phyloP scores from a whole-genome alignment of 1,140 invertebrate species.

The Caerostris darwini region DNA sequence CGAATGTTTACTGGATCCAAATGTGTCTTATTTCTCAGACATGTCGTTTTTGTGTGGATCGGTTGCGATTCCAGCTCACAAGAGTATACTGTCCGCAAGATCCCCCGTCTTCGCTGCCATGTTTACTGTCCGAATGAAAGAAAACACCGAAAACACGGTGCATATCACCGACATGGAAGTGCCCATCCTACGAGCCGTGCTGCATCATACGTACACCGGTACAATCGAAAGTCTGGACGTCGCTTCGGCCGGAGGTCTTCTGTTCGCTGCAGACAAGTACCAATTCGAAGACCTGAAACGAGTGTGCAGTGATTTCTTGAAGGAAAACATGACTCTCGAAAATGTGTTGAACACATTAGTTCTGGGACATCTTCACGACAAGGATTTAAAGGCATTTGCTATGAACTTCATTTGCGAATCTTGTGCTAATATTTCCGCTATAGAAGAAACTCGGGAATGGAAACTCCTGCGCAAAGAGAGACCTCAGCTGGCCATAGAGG shows the following conservation, averaged over 20 bases:
- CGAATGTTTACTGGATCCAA: background rate
- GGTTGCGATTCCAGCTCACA: background rate
- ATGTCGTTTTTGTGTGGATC: background rate
- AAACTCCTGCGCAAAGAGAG: background rate
- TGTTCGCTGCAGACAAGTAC: background rate
- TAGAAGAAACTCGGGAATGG: background rate
- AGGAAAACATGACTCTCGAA: background rate
- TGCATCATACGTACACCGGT: background rate
- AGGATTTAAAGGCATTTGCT: background rate
- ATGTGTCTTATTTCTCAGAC: background rate
- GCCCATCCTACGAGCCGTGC: background rate
- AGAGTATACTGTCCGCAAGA: background rate
- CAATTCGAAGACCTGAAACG: background rate
- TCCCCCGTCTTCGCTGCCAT: background rate
- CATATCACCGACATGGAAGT: background rate
- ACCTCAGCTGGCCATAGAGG: background rate
- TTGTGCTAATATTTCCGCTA: background rate
- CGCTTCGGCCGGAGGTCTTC: background rate
- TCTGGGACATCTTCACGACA: background rate
- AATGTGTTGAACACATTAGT: background rate
- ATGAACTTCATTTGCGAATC: background rate
- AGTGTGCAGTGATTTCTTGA: background rate
- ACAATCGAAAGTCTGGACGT: background rate
- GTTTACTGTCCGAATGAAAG: background rate
- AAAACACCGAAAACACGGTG: background rate